Conservation (phyloP, 2,113 vertebrate genomes). For the Rhabdornis inornatus region DNA sequence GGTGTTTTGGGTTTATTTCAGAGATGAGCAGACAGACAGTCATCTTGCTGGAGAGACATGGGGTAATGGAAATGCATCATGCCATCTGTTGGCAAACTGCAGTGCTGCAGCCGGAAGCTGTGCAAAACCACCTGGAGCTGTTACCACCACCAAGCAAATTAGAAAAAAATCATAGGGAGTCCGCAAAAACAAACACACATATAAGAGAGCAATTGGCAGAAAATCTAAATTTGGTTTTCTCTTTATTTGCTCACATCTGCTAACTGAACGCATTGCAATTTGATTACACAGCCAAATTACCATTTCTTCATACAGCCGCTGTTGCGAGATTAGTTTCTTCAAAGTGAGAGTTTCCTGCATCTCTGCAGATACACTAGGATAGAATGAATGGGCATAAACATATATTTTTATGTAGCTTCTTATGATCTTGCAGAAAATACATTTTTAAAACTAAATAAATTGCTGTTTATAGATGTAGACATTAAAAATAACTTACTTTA, state of each 20-base stretch:
- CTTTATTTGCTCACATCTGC: conserved; percentile 76
- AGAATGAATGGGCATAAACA: neutral
- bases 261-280: conserved; percentile 69
- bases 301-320: conserved; percentile 21
- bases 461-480: neutral
- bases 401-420: neutral
- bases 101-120: conserved; percentile 45
- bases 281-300: conserved; percentile 72
- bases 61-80: neutral
- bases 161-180: conserved; percentile 59
- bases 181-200: conserved; percentile 62
- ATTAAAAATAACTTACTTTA: neutral
- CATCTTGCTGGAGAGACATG: neutral
- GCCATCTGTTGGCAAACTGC: conserved; percentile 54
- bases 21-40: neutral
- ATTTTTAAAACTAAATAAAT: neutral
- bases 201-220: conserved; percentile 61
- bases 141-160: conserved; percentile 39
- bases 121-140: neutral
- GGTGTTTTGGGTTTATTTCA: neutral
- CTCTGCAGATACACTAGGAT: conserved; percentile 4
- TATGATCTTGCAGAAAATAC: neutral
- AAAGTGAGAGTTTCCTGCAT: conserved; percentile 48
- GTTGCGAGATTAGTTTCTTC: conserved; percentile 44
- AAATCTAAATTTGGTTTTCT: conserved; percentile 37